Percentiles rank a stretch among this genome's conserved stretches.
These are phyloP conservation scores for Popillia japonica DNA, from an alignment of 1,140 invertebrate species.

Conservation along the genomic window DNA sequence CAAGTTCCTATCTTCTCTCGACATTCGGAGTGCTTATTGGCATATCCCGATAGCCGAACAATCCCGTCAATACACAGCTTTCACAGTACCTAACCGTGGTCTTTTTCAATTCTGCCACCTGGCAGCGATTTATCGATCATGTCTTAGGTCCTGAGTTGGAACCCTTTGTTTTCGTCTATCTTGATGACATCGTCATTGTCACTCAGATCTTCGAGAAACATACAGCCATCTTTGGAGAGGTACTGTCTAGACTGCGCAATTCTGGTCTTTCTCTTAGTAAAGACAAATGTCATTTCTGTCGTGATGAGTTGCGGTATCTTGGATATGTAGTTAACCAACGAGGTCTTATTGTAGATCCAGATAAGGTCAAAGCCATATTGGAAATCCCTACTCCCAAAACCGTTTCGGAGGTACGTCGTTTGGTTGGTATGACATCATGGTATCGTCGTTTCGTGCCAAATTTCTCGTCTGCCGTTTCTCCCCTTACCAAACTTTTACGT, in stretches of 20 bases:
- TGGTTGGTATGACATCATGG: conserved; percentile 38
- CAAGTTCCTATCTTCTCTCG: conserved; percentile 46
- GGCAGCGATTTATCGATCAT: conserved; percentile 49
- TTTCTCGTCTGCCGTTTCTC: conserved; percentile 41
- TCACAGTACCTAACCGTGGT: neutral
- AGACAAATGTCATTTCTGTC: conserved; percentile 40
- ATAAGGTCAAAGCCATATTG: too few species aligned
- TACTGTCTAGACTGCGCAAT: neutral
- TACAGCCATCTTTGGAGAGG: conserved; percentile 17
- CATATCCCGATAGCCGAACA: conserved; percentile 50
- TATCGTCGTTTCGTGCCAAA: conserved; percentile 43
- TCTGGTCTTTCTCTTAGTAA: neutral
- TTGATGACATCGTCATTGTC: conserved; percentile 58
- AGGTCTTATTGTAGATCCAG: conserved; percentile 9
- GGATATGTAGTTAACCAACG: conserved; percentile 16
- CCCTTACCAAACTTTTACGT: conserved; percentile 35
- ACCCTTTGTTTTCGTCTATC: conserved; percentile 48
- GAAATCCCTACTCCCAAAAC: conserved; percentile 38
- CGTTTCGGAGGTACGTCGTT: conserved; percentile 38
- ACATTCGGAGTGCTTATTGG: too few species aligned
- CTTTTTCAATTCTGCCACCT: conserved; percentile 35
- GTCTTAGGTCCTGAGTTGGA: conserved; percentile 50
- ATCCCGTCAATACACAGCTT: conserved; percentile 28
- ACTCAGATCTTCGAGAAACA: conserved; percentile 52
- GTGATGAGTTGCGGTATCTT: neutral